Evolutionary conservation across 2,888 invertebrate genomes (phyloP), one percentile per base, ranked within the genome.

Genomic region (Lasioglossum pauxillum): DNA sequence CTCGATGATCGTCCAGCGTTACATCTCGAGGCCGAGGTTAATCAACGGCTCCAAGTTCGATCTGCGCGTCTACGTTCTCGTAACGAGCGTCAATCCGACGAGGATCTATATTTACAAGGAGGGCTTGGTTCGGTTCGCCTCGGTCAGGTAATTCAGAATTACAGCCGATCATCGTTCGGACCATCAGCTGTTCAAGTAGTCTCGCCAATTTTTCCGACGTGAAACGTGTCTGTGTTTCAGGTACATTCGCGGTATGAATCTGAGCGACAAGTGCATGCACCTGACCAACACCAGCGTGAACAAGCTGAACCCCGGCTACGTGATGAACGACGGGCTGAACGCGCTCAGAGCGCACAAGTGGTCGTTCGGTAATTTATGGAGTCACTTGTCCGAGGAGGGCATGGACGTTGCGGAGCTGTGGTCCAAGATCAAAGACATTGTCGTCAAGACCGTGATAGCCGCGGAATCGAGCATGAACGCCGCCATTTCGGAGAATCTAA

Each of bases 41-140:
- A 98, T 99, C 91, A 99, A 98, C 94, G 98, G 98, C 73, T 98
- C 98, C 95, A 99, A 99, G 96, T 99, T 99, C 95, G 99, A 99
- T 96, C 96, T 99, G 92, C 96, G 99, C 46, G 95, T 99, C 64
- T 99, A 99, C 95, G 99, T 99, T 75, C 96, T 99, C 35, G 98
- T 99, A 31, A 98, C 99, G 0, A 98, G 98, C 60, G 97, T 99
- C 88, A 98, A 99, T 95, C 99, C 99, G 0, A 96, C 99, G n/a
- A 95, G 98, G 90, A 97, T 99, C 90, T 99, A 99, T 95, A 95
- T 99, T 92, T 99, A 98, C 95, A 98, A 98, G 88, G 99, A 99
- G 94, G 99, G 99, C 4, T 96, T 99, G 76, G 99, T 98, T 0
- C 96, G 99, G 92, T 99, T 99, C 96, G 99, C 99, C 53, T 85